Evolutionary conservation across 1,140 invertebrate genomes (phyloP), one percentile per base, ranked within the genome.

Genomic region (Cotesia typhae): DNA sequence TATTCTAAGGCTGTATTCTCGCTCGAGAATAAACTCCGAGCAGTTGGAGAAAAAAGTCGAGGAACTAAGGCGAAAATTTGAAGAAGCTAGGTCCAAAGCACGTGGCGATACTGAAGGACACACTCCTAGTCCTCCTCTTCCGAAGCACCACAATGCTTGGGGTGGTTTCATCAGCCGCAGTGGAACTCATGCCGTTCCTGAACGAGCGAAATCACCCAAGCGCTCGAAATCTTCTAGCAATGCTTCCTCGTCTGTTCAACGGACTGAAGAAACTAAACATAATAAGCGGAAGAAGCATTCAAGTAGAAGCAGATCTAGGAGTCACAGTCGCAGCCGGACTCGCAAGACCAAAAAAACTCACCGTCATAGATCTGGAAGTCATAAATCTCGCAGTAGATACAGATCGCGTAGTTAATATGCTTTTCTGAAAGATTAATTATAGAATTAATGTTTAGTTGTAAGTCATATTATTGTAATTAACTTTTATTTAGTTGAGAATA

Each of bases 1-100:
- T 28, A 96, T 99, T 73, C 86, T 98, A 36, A 89, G 92, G 73
- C 87, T 99, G 0, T 99, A 99, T 81, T 92, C 90, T 38, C 88
- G 95, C 73, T 87, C 91, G 6, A 94, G 94, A 87, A 93, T 95
- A 70, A 90, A 88, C 75, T 84, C 88, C 4, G 94, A 95, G 74
- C 87, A 90, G 47, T 82, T 96, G 59, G 94, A 96, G 76, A 91
- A 90, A 10, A 90, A 91, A 36, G 92, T 96, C 0, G 93, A 94
- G 53, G 90, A 93, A 76, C 82, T 94, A 1, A 90, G 91, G 60
- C 91, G 91, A 77, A 89, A 91, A 20, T 94, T 95, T 76, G 90
- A 94, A 55, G 93, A 95, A 75, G 91, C 91, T 0, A 90, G 93
- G 74, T 89, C 90, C 9, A 94, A 93, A 81, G 90, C 90, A 0